Percentiles rank a stretch among this genome's conserved stretches.
phyloP scores from a whole-genome alignment of 1,140 invertebrate species.

The Aphis gossypii region DNA sequence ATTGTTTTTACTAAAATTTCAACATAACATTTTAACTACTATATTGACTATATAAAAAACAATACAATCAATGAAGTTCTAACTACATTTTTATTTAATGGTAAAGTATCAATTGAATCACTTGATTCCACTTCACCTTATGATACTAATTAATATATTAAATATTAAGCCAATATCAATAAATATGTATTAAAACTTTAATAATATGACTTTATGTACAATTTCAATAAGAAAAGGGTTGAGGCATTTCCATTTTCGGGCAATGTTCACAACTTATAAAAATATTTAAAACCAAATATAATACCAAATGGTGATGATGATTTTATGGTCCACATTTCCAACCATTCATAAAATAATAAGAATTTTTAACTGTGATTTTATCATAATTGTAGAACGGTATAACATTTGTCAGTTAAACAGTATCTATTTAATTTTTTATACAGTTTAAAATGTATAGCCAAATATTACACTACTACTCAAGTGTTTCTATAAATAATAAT shows the following conservation, averaged over 20 bases:
- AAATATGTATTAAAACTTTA: background rate
- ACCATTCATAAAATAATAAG: background rate
- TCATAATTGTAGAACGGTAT: background rate
- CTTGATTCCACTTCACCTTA: background rate
- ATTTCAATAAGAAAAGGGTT: background rate
- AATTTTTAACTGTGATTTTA: background rate
- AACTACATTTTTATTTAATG: constrained; percentile 10
- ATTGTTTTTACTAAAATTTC: background rate
- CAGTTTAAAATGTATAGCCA: background rate
- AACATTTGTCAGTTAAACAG: background rate
- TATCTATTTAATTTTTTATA: constrained; percentile 13
- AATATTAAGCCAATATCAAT: background rate
- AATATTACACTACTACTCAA: background rate
- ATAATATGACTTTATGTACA: constrained; percentile 4
- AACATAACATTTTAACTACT: background rate
- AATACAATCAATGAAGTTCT: background rate
- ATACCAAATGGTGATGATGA: background rate
- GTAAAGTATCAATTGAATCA: background rate
- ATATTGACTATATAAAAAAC: background rate
- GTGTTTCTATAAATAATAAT: background rate
- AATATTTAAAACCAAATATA: background rate
- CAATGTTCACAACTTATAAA: background rate
- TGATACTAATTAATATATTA: background rate
- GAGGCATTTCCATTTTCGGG: background rate
- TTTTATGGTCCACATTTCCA: constrained; percentile 13